Evolutionary conservation across 1,140 invertebrate genomes (phyloP).

Genomic region (Pseudobourletiella spinata): DNA sequence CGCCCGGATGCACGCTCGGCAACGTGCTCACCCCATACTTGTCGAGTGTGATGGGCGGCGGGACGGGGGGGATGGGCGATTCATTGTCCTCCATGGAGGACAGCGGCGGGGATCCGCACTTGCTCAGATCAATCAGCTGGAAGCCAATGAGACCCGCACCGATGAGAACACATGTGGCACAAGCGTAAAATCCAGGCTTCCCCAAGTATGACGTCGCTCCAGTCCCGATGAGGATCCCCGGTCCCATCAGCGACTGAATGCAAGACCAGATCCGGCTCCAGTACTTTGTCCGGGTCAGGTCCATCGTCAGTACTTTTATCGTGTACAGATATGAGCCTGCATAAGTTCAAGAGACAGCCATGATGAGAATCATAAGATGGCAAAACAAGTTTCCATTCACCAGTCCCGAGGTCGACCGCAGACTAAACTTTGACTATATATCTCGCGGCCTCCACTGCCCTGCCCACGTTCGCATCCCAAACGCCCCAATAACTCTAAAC

Average conservation of each 20-base stretch:
- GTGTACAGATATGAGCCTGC: slow-evolving; percentile 35
- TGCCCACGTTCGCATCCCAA: too few species aligned
- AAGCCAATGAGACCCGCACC: slow-evolving; percentile 31
- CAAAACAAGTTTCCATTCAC: too few species aligned
- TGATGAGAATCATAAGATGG: too few species aligned
- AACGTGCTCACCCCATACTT: slow-evolving; percentile 14
- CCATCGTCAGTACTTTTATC: slow-evolving; percentile 32
- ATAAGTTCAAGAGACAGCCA: too few species aligned
- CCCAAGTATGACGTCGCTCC: slow-evolving; percentile 25
- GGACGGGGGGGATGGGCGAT: slow-evolving; percentile 32
- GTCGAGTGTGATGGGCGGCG: slow-evolving; percentile 23
- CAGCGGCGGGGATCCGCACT: slow-evolving; percentile 28
- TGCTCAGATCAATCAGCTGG: slow-evolving; percentile 29
- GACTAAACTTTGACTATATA: background rate
- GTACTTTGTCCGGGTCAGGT: slow-evolving; percentile 34
- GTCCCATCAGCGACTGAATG: slow-evolving; percentile 28
- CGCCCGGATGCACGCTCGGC: background rate
- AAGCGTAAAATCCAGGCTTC: slow-evolving; percentile 30
- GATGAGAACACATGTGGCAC: slow-evolving; percentile 31
- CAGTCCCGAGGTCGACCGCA: too few species aligned
- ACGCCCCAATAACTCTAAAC: too few species aligned
- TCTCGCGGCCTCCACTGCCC: background rate
- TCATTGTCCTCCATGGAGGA: slow-evolving; percentile 26
- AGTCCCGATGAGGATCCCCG: slow-evolving; percentile 25
- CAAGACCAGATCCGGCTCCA: slow-evolving; percentile 34